Base-by-base conservation (phyloP, 2,888 invertebrate species). In the Xanthorhoe spadicearia region DNA sequence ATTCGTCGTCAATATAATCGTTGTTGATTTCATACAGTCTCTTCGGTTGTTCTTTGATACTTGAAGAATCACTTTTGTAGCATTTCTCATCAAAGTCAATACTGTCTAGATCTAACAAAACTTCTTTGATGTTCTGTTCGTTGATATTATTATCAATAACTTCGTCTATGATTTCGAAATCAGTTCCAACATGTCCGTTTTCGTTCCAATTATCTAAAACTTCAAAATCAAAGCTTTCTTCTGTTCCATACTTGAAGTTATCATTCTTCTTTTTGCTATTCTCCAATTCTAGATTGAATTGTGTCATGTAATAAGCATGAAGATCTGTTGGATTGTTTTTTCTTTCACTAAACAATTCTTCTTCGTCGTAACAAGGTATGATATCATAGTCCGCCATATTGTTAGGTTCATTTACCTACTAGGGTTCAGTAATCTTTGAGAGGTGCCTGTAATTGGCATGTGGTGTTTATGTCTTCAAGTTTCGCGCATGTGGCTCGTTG, bases 301-400 rank as follows among this genome's bases (percentile, higher is more conserved):
- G 92, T 35, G 92, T 84, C 89, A 93, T 94, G 70, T 93, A 94
- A 69, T 93, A 93, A 4, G 92, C 90, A 68, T 94, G 93, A 66
- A 94, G 78, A 69, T 93, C 93, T 70, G 88, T 87, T 10, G 90
- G 87, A 50, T 78, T 87, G 15, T 89, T 88, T 64, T 79, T 87
- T 79, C 77, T 88, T 32, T 88, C 87, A 73, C 84, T 86, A 57
- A 91, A 91, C 64, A 92, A 73, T 70, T 88, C 87, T 13, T 87
- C 87, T 17, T 89, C 87, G 4, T 89, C 90, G 70, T 90, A 90
- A 59, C 83, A 83, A 74, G 88, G 82, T 81, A 90, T 86, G 76
- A 89, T 84, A 79, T 90, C 89, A 83, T 88, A 90, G 75, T 89
- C 87, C 35, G 92, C 86, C 92, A 93, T 92, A 52, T 82, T 85